A percentile compares a stretch with the other conserved stretches of the same genome.
Evolutionary conservation across 2,888 invertebrate species (phyloP).

Genomic region (Hydrotaea cyrtoneurina): DNA sequence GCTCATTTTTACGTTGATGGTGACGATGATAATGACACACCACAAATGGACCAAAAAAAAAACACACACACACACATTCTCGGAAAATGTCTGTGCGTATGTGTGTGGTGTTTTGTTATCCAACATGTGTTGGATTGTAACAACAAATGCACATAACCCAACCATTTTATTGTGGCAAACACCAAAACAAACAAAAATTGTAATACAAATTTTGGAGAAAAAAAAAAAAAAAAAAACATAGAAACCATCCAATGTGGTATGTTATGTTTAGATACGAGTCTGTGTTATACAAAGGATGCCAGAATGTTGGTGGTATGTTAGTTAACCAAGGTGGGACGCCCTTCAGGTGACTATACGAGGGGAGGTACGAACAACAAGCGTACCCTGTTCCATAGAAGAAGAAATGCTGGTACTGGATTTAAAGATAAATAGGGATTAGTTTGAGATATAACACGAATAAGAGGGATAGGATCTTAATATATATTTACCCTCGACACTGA

Average conservation of each 20-base stretch:
- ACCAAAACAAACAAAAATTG: constrained; percentile 6
- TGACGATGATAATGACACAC: constrained; percentile 52
- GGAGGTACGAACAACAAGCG: not conserved
- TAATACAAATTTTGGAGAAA: not conserved
- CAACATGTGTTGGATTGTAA: constrained; percentile 41
- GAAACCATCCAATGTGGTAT: too few species aligned
- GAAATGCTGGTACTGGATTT: too few species aligned
- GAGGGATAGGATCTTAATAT: too few species aligned
- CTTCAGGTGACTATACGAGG: not conserved
- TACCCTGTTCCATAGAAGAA: too few species aligned
- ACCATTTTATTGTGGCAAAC: constrained; percentile 50
- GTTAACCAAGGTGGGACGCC: too few species aligned
- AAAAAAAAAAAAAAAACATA: too few species aligned
- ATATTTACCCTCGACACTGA: too few species aligned
- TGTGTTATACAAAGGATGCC: not conserved
- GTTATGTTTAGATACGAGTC: too few species aligned
- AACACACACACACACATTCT: not conserved
- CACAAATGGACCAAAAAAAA: constrained; percentile 40
- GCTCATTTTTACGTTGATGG: not conserved
- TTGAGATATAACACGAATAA: too few species aligned
- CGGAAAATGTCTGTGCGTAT: constrained; percentile 20
- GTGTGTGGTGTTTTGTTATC: not conserved
- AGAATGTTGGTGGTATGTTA: not conserved
- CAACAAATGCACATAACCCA: constrained; percentile 45
- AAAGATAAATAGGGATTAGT: too few species aligned